Evolutionary conservation across 2,113 vertebrate species (phyloP).

Genomic region (Oplegnathus fasciatus): DNA sequence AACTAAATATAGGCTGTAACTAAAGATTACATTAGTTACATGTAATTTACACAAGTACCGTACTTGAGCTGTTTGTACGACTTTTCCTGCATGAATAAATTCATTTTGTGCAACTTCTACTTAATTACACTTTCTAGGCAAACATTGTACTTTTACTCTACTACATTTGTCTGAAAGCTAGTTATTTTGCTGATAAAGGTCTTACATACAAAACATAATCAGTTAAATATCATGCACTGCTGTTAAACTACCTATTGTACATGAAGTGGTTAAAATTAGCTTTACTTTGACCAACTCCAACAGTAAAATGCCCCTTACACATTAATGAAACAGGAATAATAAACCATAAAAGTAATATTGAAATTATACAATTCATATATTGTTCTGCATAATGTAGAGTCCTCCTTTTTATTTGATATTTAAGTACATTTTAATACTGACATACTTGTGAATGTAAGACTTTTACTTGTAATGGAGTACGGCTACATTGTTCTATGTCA

Average conservation of each 20-base stretch:
- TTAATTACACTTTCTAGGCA: neutral
- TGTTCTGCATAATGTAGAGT: neutral
- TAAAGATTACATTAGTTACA: too few relatives aligned
- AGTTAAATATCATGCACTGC: neutral
- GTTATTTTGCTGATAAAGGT: neutral
- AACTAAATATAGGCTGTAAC: neutral
- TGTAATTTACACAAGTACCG: neutral
- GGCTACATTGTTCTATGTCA: neutral
- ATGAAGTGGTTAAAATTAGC: neutral
- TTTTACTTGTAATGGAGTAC: neutral
- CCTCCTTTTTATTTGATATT: neutral
- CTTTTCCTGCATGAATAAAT: too few relatives aligned
- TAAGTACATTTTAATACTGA: neutral
- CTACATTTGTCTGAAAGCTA: neutral
- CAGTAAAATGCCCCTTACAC: neutral
- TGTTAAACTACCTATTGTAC: neutral
- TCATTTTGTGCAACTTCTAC: too few relatives aligned
- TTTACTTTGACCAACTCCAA: neutral
- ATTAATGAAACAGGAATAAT: neutral
- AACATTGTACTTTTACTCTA: neutral
- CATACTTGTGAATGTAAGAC: neutral
- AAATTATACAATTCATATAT: neutral
- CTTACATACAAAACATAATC: neutral
- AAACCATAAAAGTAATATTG: neutral
- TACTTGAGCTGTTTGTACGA: neutral